Conservation (phyloP, 1,140 invertebrate genomes). For the Nephotettix cincticeps region DNA sequence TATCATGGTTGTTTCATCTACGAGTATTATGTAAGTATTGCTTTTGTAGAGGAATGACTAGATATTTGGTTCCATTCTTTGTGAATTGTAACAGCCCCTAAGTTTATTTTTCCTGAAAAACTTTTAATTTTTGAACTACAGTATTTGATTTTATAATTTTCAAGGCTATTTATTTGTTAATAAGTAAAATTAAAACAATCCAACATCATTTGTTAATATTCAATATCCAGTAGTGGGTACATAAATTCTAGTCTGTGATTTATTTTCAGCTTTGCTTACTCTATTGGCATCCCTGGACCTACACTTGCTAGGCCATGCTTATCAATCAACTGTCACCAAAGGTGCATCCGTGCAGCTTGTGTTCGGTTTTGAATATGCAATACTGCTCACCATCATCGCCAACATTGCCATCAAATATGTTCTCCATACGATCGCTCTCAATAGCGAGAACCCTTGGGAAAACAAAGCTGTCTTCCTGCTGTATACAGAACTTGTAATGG, state of each 20-base stretch:
- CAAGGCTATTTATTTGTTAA: too few relatives aligned
- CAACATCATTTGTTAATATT: not conserved
- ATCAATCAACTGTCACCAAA: conserved; percentile 89
- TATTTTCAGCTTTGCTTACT: conserved; percentile 63
- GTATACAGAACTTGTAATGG: conserved; percentile 95
- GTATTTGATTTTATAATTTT: too few relatives aligned
- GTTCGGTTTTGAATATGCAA: conserved; percentile 99
- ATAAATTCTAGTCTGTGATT: not conserved
- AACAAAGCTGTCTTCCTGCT: conserved; percentile 97
- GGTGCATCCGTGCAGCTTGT: conserved; percentile 98
- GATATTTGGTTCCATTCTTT: too few relatives aligned
- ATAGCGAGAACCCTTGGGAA: conserved; percentile 97
- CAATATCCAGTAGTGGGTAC: not conserved
- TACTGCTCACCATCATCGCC: conserved; percentile 89
- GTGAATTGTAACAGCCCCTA: too few relatives aligned
- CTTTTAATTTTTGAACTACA: too few relatives aligned
- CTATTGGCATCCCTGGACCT: conserved; percentile 83
- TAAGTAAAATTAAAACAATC: too few relatives aligned
- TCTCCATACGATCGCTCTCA: conserved; percentile 90
- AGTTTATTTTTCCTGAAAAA: too few relatives aligned
- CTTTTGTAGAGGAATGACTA: too few relatives aligned
- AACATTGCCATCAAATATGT: conserved; percentile 96
- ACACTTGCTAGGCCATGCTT: conserved; percentile 92
- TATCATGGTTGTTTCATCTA: conserved; percentile 93
- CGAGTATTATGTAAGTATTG: conserved; percentile 76